Percentiles rank a stretch among this genome's conserved stretches.
Evolutionary conservation across 2,797 vertebrate species (phyloP).

Genomic region (Argentina silus): DNA sequence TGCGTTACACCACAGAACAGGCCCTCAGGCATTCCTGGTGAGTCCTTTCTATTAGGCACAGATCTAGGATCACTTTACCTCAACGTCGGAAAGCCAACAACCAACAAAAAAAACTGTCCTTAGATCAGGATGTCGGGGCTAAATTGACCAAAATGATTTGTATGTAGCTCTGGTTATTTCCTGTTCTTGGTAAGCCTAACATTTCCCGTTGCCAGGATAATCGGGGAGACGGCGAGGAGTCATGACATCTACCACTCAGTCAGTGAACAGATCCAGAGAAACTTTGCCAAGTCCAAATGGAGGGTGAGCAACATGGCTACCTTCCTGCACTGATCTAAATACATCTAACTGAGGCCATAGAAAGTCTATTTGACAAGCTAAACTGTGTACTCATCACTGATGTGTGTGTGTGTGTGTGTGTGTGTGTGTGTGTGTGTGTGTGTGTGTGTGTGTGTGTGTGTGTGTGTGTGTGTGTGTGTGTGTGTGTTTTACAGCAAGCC

Average conservation of each 20-base stretch:
- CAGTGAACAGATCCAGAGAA: constrained; percentile 91
- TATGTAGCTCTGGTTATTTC: background rate
- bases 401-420: background rate
- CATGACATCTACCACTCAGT: constrained; percentile 89
- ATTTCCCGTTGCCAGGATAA: constrained; percentile 81
- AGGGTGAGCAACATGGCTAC: constrained; percentile 77
- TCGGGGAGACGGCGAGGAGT: constrained; percentile 84
- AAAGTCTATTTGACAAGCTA: no score
- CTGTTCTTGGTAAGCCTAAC: background rate
- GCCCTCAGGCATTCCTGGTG: constrained; percentile 91
- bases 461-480: constrained; percentile 4
- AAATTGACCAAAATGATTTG: no score
- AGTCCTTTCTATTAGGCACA: constrained; percentile 51
- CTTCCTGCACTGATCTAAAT: no score
- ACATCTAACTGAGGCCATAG: no score
- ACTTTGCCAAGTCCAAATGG: constrained; percentile 94
- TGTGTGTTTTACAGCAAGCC: constrained; percentile 80
- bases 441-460: background rate
- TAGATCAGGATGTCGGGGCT: background rate
- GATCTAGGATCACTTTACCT: background rate
- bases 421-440: constrained; percentile 5
- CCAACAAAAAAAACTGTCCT: background rate
- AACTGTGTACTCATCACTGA: no score
- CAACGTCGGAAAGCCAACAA: background rate
- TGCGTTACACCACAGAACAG: constrained; percentile 87